Percentiles rank a stretch among this genome's conserved stretches.
These are phyloP conservation scores for Lycocerus yunnanus DNA, from an alignment of 2,888 invertebrate genomes.

Conservation along the genomic window DNA sequence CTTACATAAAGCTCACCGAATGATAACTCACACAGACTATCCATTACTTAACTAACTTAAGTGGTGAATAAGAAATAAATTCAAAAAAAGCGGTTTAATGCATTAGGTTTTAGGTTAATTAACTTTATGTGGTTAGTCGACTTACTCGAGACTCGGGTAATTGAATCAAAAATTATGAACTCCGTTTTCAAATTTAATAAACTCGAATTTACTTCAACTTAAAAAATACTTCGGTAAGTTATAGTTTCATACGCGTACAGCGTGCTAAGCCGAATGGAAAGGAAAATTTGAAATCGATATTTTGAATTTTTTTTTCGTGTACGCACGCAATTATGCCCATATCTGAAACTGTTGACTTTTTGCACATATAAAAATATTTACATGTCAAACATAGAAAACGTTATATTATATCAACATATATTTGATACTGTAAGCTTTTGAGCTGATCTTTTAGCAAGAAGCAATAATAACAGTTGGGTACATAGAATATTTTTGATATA, in stretches of 20 bases:
- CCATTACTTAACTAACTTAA: neutral
- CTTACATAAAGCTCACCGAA: neutral
- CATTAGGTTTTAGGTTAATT: neutral
- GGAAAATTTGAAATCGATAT: no score
- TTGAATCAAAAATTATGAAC: neutral
- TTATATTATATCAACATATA: slow-evolving; percentile 12
- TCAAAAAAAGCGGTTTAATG: neutral
- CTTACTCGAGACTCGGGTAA: neutral
- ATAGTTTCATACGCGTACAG: neutral
- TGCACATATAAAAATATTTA: slow-evolving; percentile 9
- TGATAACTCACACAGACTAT: neutral
- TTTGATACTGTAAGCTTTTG: slow-evolving; percentile 11
- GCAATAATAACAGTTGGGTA: slow-evolving; percentile 10
- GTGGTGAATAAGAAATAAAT: neutral
- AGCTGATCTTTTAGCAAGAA: slow-evolving; percentile 5
- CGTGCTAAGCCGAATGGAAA: no score
- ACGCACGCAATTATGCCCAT: neutral
- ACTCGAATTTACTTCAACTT: neutral
- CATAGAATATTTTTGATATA: slow-evolving; percentile 11
- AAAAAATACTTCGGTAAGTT: neutral
- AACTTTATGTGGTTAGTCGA: neutral
- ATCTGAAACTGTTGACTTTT: neutral
- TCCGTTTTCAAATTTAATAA: neutral
- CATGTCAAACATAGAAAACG: neutral
- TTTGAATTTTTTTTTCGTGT: neutral